phyloP scores from a whole-genome alignment of 2,888 invertebrate genomes.

The Mesorhabditis spiculigera region DNA sequence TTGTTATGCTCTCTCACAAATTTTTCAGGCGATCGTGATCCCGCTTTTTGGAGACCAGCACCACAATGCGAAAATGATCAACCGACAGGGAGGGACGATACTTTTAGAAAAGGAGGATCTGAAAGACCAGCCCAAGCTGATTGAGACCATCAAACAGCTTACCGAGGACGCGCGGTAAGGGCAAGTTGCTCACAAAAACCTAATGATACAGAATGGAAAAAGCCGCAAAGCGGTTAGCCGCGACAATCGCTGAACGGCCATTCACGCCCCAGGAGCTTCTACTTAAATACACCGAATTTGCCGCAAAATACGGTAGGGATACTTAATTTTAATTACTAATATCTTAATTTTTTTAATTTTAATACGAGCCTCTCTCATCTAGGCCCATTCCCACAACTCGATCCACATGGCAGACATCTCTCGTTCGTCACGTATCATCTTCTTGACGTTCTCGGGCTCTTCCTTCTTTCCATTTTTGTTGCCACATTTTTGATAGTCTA shows the following conservation, averaged over 20 bases:
- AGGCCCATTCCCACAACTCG: conserved; percentile 5
- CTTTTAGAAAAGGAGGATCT: conserved; percentile 3
- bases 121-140: not conserved
- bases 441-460: not conserved
- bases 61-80: conserved; percentile 1
- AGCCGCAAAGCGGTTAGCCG: not conserved
- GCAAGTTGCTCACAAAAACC: not conserved
- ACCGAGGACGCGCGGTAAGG: not conserved
- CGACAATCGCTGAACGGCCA: conserved; percentile 1
- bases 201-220: not conserved
- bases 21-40: not conserved
- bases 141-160: not conserved
- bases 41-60: not conserved
- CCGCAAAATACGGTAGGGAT: not conserved
- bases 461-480: conserved; percentile 3
- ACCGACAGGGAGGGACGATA: not conserved
- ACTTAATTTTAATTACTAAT: not conserved
- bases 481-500: not conserved
- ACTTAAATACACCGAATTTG: not conserved
- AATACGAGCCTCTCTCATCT: no score
- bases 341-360: not conserved
- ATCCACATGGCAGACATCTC: not conserved
- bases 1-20: not conserved
- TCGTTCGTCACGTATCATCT: not conserved
- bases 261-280: not conserved